Conservation (phyloP, 2,888 invertebrate genomes). For the Margaritifera margaritifera region DNA sequence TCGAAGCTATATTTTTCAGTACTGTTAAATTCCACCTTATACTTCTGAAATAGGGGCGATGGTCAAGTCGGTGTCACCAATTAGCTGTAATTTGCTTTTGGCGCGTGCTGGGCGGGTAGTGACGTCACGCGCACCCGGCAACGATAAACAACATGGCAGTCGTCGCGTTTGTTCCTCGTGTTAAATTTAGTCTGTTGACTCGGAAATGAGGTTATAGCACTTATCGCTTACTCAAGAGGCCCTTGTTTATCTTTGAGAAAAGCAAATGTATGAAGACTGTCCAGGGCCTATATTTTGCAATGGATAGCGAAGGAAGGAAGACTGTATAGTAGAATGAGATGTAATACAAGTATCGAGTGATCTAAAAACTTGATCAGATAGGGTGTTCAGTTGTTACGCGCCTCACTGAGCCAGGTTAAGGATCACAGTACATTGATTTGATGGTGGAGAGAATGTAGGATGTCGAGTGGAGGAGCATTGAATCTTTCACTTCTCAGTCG, state of each 20-base stretch:
- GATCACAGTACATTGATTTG: too few species aligned
- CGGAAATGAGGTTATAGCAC: conserved; percentile 13
- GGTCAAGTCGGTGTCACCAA: too few species aligned
- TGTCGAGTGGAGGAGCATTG: conserved; percentile 54
- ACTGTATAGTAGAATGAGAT: too few species aligned
- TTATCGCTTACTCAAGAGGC: not conserved
- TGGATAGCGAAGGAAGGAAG: too few species aligned
- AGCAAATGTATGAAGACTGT: not conserved
- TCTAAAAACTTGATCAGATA: too few species aligned
- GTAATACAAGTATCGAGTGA: not conserved
- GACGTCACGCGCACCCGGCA: conserved; percentile 59
- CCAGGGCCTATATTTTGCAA: not conserved
- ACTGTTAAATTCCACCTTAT: too few species aligned
- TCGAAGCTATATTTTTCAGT: too few species aligned
- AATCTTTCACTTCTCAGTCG: conserved; percentile 69
- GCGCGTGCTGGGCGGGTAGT: conserved; percentile 1
- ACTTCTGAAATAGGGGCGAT: too few species aligned
- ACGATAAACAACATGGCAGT: conserved; percentile 64
- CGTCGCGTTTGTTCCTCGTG: conserved; percentile 10
- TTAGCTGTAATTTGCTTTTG: too few species aligned
- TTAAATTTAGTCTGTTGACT: conserved; percentile 27
- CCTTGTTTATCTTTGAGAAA: not conserved
- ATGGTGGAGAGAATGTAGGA: conserved; percentile 25
- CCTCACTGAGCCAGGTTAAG: too few species aligned
- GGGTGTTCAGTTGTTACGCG: too few species aligned